Conservation (phyloP, 2,113 vertebrate species). For the Gila orcuttii region DNA sequence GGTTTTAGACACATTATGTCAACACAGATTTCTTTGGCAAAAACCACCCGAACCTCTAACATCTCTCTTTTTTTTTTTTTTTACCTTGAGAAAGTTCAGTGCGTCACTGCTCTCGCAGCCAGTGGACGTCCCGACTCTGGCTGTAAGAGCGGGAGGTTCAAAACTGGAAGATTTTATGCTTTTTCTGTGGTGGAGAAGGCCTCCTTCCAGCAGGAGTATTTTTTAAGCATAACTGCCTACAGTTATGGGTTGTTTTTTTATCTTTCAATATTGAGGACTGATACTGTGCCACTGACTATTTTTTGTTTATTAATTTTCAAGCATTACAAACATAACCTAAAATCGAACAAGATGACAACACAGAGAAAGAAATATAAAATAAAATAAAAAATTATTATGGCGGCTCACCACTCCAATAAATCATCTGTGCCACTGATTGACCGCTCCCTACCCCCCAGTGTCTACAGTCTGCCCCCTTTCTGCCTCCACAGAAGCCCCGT, state of each 20-base stretch:
- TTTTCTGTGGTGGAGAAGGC: conserved; percentile 36
- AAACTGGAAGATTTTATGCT: conserved; percentile 5
- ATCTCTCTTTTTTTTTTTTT: background rate
- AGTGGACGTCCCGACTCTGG: conserved; percentile 1
- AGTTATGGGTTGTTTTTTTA: conserved; percentile 29
- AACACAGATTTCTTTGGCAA: conserved; percentile 13
- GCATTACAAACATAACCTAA: too few species aligned
- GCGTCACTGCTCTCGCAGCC: background rate
- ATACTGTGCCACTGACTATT: conserved; percentile 51
- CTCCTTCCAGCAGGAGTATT: background rate
- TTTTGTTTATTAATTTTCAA: too few species aligned
- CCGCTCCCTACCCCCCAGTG: conserved; percentile 72
- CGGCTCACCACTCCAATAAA: too few species aligned
- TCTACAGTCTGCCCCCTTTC: conserved; percentile 85
- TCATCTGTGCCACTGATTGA: background rate
- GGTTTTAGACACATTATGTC: conserved; percentile 23
- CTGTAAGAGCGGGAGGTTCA: conserved; percentile 5
- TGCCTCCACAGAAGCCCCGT: conserved; percentile 76
- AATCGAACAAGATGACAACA: too few species aligned
- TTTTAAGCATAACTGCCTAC: conserved; percentile 13
- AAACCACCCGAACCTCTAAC: background rate
- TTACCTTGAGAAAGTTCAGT: conserved; percentile 27
- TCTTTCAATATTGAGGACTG: conserved; percentile 50
- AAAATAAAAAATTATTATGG: too few species aligned
- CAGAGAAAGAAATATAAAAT: too few species aligned